Conservation (phyloP, 2,888 invertebrate species). For the Rhaphigaster nebulosa region DNA sequence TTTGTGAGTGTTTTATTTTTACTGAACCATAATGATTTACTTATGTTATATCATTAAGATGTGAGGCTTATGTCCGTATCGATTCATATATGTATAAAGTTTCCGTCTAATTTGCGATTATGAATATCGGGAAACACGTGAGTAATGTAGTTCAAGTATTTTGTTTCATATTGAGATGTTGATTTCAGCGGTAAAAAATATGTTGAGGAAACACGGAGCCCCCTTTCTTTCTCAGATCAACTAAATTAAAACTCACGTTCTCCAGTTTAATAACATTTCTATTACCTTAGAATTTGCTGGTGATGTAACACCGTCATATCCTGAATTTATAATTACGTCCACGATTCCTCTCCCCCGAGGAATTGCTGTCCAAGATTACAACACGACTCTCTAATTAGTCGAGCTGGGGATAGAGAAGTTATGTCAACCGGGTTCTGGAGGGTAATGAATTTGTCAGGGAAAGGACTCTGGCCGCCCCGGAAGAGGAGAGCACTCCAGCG, state of each 20-base stretch:
- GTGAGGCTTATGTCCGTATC: no score
- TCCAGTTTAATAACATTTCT: background rate
- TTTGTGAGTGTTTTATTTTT: no score
- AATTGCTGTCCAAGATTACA: background rate
- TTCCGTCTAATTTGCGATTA: no score
- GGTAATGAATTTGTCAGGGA: background rate
- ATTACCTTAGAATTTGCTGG: background rate
- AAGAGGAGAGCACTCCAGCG: background rate
- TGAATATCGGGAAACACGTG: no score
- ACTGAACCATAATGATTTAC: no score
- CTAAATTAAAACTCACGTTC: background rate
- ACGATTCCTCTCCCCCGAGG: background rate
- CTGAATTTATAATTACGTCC: background rate
- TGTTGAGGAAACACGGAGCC: no score
- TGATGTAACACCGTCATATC: background rate
- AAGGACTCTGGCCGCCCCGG: background rate
- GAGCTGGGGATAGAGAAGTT: constrained; percentile 5
- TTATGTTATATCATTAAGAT: no score
- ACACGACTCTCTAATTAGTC: constrained; percentile 26
- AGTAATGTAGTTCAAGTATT: no score
- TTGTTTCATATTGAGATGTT: no score
- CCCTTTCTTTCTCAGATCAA: background rate
- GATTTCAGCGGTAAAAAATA: no score
- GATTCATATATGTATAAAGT: no score
- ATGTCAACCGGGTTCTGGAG: constrained; percentile 1